phyloP scores from a whole-genome alignment of 1,140 invertebrate species.

The Aphidius gifuensis region DNA sequence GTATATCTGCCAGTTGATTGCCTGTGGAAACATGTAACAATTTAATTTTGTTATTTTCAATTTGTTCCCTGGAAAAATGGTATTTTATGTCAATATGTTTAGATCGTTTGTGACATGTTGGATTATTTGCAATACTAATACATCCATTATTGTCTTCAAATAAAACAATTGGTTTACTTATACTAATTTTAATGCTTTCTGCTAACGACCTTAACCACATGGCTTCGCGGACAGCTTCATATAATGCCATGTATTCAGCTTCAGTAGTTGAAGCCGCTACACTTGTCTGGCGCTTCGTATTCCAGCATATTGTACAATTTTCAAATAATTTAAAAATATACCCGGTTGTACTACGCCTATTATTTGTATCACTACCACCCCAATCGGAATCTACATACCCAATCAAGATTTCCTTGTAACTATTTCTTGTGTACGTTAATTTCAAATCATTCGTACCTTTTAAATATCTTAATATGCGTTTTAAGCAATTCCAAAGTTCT shows the following conservation, averaged over 20 bases:
- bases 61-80: not conserved
- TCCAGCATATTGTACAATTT: slow-evolving; percentile 1
- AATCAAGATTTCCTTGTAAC: slow-evolving; percentile 16
- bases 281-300: not conserved
- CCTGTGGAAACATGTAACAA: not conserved
- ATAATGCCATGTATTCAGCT: not conserved
- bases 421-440: slow-evolving; percentile 24
- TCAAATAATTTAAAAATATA: not conserved
- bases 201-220: not conserved
- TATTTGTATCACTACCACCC: slow-evolving; percentile 1
- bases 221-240: not conserved
- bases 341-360: not conserved
- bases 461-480: not conserved
- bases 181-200: not conserved
- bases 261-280: not conserved
- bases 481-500: slow-evolving; percentile 29
- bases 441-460: slow-evolving; percentile 36
- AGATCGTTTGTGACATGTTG: not conserved
- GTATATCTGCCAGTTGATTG: slow-evolving; percentile 1
- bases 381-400: slow-evolving; percentile 16
- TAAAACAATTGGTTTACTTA: not conserved
- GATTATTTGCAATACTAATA: slow-evolving; percentile 18
- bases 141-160: slow-evolving; percentile 15
- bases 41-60: not conserved
- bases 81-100: slow-evolving; percentile 7